Evolutionary conservation across 2,113 vertebrate genomes (phyloP).

Genomic region (Alosa alosa): DNA sequence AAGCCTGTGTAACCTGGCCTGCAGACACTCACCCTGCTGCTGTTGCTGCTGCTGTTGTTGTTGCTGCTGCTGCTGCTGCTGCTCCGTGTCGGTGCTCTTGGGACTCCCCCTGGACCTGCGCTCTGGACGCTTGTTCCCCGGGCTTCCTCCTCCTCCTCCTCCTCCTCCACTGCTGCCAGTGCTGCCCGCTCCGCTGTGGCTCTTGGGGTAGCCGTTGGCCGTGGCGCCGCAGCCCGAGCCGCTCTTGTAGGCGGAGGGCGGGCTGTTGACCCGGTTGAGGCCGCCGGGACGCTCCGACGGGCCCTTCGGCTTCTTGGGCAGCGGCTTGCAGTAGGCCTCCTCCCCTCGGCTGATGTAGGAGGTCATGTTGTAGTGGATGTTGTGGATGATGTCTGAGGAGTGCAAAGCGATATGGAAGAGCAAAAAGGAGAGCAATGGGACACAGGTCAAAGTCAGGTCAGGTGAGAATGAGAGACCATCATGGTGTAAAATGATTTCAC

Average conservation of each 20-base stretch:
- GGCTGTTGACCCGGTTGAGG: conserved; percentile 80
- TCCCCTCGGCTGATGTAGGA: conserved; percentile 77
- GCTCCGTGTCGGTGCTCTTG: conserved; percentile 76
- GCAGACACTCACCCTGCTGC: conserved; percentile 35
- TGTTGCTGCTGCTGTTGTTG: neutral
- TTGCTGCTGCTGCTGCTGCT: conserved; percentile 30
- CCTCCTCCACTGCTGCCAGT: conserved; percentile 52
- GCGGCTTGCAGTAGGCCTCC: conserved; percentile 82
- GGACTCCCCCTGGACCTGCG: conserved; percentile 80
- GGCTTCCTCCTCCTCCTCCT: conserved; percentile 50
- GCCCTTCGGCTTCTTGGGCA: conserved; percentile 83
- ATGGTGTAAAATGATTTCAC: too few relatives aligned
- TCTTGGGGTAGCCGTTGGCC: conserved; percentile 79
- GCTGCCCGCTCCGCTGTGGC: conserved; percentile 49
- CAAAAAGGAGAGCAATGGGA: neutral
- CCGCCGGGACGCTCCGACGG: conserved; percentile 69
- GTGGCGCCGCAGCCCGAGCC: conserved; percentile 65
- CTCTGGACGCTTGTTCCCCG: conserved; percentile 71
- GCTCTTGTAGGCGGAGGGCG: conserved; percentile 79
- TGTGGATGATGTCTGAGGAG: conserved; percentile 79
- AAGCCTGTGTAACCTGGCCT: too few relatives aligned
- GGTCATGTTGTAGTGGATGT: conserved; percentile 78
- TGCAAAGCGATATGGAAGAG: neutral
- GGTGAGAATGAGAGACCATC: too few relatives aligned
- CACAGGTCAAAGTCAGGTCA: too few relatives aligned